Conservation (phyloP, 2,113 vertebrate genomes). For the Limanda limanda region DNA sequence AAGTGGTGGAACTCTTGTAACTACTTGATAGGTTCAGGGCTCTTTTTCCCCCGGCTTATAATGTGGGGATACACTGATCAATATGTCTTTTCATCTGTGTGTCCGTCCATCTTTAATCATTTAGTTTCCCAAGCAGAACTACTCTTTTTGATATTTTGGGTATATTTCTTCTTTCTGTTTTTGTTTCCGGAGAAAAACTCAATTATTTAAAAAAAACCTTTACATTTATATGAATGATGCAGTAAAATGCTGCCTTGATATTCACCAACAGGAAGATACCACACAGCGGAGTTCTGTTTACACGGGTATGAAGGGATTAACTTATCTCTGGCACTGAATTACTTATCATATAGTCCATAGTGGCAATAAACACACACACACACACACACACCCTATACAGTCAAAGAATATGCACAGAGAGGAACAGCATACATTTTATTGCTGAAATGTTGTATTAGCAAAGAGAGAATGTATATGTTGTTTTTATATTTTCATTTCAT, state of each 20-base stretch:
- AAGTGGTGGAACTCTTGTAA: constrained; percentile 28
- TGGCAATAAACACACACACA: background rate
- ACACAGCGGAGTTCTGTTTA: background rate
- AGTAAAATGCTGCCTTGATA: background rate
- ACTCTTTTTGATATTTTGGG: too few species aligned
- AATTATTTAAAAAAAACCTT: background rate
- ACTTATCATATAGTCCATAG: background rate
- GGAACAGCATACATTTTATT: constrained; percentile 11
- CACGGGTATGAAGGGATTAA: background rate
- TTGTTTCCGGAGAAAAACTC: too few species aligned
- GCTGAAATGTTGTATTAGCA: too few species aligned
- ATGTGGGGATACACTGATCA: background rate
- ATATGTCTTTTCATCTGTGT: background rate
- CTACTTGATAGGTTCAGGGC: background rate
- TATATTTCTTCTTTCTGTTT: too few species aligned
- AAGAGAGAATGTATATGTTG: too few species aligned
- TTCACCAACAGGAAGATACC: background rate
- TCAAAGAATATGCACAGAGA: constrained; percentile 13
- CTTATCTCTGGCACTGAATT: background rate
- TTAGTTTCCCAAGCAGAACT: background rate
- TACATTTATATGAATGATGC: background rate
- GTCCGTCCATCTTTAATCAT: background rate
- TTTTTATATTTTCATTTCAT: background rate
- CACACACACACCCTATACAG: background rate
- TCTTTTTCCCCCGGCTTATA: background rate